Conservation (phyloP, 2,888 invertebrate species). For the Physocephala rufipes region DNA sequence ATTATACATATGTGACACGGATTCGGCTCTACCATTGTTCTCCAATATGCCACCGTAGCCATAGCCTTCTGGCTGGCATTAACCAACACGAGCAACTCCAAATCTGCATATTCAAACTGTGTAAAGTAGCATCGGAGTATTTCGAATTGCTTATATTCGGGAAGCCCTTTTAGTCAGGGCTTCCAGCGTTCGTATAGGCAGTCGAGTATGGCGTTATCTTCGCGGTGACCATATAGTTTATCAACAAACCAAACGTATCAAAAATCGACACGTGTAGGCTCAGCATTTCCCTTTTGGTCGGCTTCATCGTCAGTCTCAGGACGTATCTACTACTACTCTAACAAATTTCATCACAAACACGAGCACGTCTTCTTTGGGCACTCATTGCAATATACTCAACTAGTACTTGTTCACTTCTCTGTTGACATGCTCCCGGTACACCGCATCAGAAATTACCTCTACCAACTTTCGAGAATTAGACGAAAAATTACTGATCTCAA, state of each 20-base stretch:
- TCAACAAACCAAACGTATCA: constrained; percentile 37
- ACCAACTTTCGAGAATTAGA: constrained; percentile 37
- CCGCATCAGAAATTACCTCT: constrained; percentile 4
- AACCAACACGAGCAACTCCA: no score
- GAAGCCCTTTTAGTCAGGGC: no score
- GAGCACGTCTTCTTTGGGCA: constrained; percentile 31
- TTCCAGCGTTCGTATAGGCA: no score
- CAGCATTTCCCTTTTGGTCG: constrained; percentile 35
- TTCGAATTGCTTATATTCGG: no score
- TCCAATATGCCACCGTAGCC: no score
- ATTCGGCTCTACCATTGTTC: no score
- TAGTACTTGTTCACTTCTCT: constrained; percentile 19
- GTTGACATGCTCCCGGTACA: neutral
- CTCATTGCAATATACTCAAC: constrained; percentile 37
- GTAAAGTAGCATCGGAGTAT: no score
- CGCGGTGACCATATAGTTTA: constrained; percentile 32
- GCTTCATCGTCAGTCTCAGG: constrained; percentile 28
- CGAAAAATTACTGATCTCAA: constrained; percentile 39
- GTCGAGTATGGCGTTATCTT: no score
- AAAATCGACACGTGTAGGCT: constrained; percentile 34
- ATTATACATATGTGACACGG: no score
- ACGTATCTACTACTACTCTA: constrained; percentile 29
- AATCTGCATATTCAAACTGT: no score
- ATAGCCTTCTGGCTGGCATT: no score
- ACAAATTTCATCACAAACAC: constrained; percentile 39